Conservation (phyloP, 2,797 vertebrate species). For the Toxotes lorentzi region DNA sequence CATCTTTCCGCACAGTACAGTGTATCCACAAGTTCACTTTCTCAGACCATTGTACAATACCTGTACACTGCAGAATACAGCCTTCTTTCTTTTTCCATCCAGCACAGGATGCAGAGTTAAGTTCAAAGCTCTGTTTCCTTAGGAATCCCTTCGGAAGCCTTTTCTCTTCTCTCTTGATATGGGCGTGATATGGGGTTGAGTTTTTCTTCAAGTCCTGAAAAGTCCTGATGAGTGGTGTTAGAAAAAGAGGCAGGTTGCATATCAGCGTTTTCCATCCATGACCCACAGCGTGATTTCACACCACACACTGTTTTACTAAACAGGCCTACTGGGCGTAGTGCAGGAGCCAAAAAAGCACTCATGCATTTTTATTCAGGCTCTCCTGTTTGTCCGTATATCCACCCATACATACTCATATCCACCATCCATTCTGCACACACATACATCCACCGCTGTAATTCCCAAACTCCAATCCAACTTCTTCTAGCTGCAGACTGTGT, state of each 20-base stretch:
- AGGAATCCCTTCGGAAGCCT: conserved; percentile 57
- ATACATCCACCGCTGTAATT: conserved; percentile 18
- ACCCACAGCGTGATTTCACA: conserved; percentile 62
- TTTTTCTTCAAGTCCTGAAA: conserved; percentile 45
- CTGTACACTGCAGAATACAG: conserved; percentile 32
- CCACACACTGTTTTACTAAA: conserved; percentile 58
- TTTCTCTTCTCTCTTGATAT: conserved; percentile 25
- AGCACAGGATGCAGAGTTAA: conserved; percentile 32
- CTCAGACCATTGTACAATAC: conserved; percentile 44
- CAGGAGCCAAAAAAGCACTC: conserved; percentile 40
- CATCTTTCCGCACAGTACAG: conserved; percentile 60
- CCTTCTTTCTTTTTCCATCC: conserved; percentile 44
- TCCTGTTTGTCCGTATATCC: conserved; percentile 23
- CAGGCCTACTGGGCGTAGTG: conserved; percentile 25
- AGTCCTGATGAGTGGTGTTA: conserved; percentile 31
- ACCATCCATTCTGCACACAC: background rate
- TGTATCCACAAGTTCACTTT: conserved; percentile 52
- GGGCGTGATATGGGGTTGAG: conserved; percentile 36
- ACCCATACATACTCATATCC: conserved; percentile 1
- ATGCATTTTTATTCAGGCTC: conserved; percentile 11
- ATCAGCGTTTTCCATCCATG: conserved; percentile 63
- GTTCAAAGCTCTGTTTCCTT: conserved; percentile 51
- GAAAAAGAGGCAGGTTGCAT: conserved; percentile 46
- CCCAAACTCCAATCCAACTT: conserved; percentile 21
- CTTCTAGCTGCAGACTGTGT: conserved; percentile 11